Evolutionary conservation across 2,888 invertebrate genomes (phyloP).

Genomic region (Diabrotica balteata): DNA sequence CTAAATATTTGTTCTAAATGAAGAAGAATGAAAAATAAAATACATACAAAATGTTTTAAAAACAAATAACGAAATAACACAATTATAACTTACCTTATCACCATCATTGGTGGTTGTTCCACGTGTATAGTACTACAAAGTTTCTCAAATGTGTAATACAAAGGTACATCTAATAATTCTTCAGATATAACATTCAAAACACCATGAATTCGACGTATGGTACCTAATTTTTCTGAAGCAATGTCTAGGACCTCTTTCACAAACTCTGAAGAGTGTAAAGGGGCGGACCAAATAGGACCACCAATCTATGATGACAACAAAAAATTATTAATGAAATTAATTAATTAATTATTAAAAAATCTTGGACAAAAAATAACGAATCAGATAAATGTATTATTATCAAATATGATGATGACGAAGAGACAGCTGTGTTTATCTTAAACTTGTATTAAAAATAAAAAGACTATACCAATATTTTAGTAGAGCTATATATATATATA

Average conservation of each 20-base stretch:
- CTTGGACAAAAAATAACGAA: too few relatives aligned
- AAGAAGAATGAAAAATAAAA: not conserved
- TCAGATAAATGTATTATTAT: too few relatives aligned
- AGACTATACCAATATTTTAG: not conserved
- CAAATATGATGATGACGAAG: too few relatives aligned
- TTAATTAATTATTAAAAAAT: not conserved
- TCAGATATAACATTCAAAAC: constrained; percentile 81
- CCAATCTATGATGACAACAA: constrained; percentile 68
- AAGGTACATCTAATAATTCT: constrained; percentile 83
- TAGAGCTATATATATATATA: constrained; percentile 1
- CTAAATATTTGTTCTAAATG: not conserved
- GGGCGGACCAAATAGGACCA: constrained; percentile 94
- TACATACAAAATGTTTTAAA: constrained; percentile 1
- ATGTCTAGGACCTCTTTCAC: constrained; percentile 70
- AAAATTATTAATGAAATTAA: constrained; percentile 32
- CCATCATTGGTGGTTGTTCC: constrained; percentile 73
- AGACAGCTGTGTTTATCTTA: too few relatives aligned
- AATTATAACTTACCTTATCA: constrained; percentile 66
- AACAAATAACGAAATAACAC: not conserved
- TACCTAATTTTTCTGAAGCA: constrained; percentile 66
- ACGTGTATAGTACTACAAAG: constrained; percentile 76
- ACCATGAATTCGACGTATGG: constrained; percentile 79
- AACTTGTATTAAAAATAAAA: too few relatives aligned
- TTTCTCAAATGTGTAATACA: constrained; percentile 86
- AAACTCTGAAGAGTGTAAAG: constrained; percentile 83